Base-by-base conservation (phyloP, 2,113 vertebrate genomes). In the Cynoglossus semilaevis region DNA sequence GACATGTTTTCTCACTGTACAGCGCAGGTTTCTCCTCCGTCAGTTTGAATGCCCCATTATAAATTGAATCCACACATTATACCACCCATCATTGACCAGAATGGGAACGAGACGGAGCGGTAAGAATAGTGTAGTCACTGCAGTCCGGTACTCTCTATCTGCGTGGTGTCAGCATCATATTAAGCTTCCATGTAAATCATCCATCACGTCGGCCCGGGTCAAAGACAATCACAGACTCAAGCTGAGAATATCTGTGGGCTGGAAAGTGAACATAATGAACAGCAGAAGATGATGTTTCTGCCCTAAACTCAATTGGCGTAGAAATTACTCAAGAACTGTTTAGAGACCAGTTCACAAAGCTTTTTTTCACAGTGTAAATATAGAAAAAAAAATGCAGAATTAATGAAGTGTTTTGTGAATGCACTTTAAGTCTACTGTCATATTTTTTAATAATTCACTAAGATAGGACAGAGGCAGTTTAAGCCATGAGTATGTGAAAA, bases 211-310 rank as follows among this genome's bases (percentile, higher is more conserved):
- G 46, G 74, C 67, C 45, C 49, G 66, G 70, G 71, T 76, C 55
- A 72, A 80, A 78, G 83, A 85, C 76, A 84, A 87, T 86, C 83
- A 77, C 61, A 70, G 61, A 63, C 76, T 75, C 57, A 85, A 74
- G 72, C 69, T 70, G 62, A n/a, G n/a, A n/a, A n/a, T n/a, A n/a
- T n/a, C 66, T 19, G 68, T 58, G 78, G 81, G 82, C 78, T 79
- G 70, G 65, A 66, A 17, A 63, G 76, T 57, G 62, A 74, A 72
- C 50, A 49, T 65, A 59, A 70, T 15, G 63, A 56, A 64, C 70
- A 60, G 63, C 70, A 78, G 76, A 76, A 52, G 47, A 42, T 45
- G 54, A 55, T 59, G 71, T 45, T 51, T 61, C 49, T 59, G 55
- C 66, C 64, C 59, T 51, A 58, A 62, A 70, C 61, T 18, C 51